Percentiles rank a stretch among this genome's conserved stretches.
phyloP scores from a whole-genome alignment of 1,140 invertebrate species.

The Gyrodactylus salaris region DNA sequence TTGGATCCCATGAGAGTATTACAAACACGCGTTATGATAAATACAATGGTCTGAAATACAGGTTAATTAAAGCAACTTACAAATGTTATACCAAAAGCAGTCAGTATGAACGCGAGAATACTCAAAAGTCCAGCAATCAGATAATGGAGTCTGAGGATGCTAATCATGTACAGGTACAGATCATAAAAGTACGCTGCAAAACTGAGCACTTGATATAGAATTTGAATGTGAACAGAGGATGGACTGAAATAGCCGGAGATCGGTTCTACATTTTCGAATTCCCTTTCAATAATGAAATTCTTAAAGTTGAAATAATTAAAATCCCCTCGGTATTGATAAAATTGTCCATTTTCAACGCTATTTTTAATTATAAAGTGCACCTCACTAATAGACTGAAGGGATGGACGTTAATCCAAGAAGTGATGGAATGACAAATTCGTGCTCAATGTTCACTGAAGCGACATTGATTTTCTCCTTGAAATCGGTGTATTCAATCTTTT shows the following conservation, averaged over 20 bases:
- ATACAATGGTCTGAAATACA: background rate
- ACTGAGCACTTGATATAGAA: background rate
- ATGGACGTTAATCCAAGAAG: background rate
- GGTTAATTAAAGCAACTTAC: background rate
- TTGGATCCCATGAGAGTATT: background rate
- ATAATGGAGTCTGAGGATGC: background rate
- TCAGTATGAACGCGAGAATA: background rate
- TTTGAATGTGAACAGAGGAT: background rate
- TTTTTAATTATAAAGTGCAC: background rate
- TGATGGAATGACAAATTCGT: background rate
- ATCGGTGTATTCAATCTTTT: background rate
- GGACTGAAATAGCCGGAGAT: background rate
- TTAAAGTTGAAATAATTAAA: background rate
- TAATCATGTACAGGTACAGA: background rate
- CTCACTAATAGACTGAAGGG: background rate
- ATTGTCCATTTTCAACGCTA: background rate
- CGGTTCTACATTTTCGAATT: background rate
- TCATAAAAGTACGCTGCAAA: background rate
- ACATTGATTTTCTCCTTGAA: background rate
- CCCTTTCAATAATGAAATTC: background rate
- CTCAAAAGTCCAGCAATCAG: background rate
- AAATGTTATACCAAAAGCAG: background rate
- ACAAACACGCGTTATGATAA: background rate
- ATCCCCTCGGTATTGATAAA: background rate
- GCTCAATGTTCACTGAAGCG: background rate